Percentiles rank a stretch among this genome's conserved stretches.
Conservation (phyloP, 53 echinoderm and acorn worm species). For the Stichopus horrens region DNA sequence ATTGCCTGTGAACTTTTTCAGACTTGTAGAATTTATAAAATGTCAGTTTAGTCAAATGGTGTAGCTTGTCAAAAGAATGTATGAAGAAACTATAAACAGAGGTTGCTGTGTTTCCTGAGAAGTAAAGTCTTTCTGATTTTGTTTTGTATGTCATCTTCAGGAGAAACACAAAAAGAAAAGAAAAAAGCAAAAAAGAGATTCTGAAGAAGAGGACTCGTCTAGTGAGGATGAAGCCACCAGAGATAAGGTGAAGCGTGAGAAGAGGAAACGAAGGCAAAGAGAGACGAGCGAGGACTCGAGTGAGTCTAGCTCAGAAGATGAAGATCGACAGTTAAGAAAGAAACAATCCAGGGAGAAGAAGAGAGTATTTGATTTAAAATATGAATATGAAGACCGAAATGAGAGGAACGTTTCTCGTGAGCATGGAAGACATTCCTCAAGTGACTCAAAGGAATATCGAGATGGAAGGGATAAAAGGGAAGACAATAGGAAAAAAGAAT, state of each 20-base stretch:
- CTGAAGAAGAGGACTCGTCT: neutral
- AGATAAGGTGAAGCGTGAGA: neutral
- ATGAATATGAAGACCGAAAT: neutral
- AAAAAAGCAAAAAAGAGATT: neutral
- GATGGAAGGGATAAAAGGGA: neutral
- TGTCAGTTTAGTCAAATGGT: no score
- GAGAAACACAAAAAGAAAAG: constrained; percentile 39
- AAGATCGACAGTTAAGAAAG: neutral
- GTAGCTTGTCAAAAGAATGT: no score
- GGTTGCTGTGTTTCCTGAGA: no score
- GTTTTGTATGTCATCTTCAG: neutral
- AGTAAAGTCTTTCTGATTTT: neutral
- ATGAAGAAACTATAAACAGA: no score
- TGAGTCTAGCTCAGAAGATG: neutral
- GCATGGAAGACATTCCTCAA: neutral
- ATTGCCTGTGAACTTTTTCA: no score
- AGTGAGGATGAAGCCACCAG: neutral
- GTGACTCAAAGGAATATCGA: neutral
- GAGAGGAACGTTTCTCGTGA: neutral
- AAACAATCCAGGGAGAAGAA: neutral
- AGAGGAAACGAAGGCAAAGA: constrained; percentile 27
- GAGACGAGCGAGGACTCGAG: constrained; percentile 10
- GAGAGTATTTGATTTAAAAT: neutral
- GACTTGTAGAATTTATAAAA: no score
- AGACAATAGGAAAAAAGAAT: neutral